phyloP scores from a whole-genome alignment of 2,113 vertebrate species.

The Sinocyclocheilus rhinocerous region DNA sequence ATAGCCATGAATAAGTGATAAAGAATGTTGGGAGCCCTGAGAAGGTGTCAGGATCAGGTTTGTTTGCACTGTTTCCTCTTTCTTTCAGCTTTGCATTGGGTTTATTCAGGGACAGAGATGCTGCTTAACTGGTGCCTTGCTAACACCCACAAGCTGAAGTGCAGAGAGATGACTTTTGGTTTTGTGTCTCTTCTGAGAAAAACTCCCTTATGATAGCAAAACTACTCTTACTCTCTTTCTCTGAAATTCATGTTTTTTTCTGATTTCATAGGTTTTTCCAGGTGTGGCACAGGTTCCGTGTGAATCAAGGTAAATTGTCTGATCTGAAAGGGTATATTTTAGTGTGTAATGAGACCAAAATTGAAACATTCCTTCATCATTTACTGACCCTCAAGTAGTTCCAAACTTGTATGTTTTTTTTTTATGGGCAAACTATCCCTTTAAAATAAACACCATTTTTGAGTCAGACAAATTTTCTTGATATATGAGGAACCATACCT shows the following conservation, averaged over 20 bases:
- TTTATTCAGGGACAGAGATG: constrained; percentile 68
- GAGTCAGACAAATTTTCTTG: background rate
- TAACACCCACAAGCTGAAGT: constrained; percentile 34
- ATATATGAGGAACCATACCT: background rate
- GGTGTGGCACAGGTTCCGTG: background rate
- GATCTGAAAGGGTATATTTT: background rate
- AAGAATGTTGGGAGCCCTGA: constrained; percentile 76
- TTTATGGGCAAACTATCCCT: background rate
- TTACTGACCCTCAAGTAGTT: background rate
- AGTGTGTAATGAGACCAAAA: background rate
- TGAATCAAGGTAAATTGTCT: background rate
- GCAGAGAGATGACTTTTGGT: background rate
- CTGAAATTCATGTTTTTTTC: background rate
- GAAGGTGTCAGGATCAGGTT: constrained; percentile 81
- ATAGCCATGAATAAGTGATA: constrained; percentile 79
- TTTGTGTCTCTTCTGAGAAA: constrained; percentile 3
- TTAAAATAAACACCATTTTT: background rate
- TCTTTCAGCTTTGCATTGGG: constrained; percentile 59
- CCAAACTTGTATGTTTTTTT: too few relatives aligned
- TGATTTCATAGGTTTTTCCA: background rate
- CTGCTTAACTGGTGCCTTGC: constrained; percentile 1
- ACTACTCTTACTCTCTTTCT: background rate
- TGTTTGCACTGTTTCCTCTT: constrained; percentile 71
- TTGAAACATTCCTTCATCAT: background rate
- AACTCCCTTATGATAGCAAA: background rate